phyloP scores from a whole-genome alignment of 2,888 invertebrate genomes.

The Pristionchus entomophagus region DNA sequence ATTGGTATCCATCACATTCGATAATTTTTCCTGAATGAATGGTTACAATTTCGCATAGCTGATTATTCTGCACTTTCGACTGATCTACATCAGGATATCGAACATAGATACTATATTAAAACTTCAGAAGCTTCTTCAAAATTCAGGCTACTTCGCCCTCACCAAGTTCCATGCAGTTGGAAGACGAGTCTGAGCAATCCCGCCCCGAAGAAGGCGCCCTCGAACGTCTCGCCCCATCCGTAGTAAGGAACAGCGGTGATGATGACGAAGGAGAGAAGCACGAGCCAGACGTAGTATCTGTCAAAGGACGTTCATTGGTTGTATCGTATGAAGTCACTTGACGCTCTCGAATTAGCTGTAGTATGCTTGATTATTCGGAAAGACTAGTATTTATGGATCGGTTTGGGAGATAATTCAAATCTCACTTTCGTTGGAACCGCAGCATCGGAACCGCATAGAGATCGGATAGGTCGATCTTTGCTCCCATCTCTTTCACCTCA shows the following conservation, averaged over 20 bases:
- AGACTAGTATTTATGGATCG: too few relatives aligned
- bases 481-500: constrained; percentile 76
- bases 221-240: constrained; percentile 86
- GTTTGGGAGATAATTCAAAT: neutral
- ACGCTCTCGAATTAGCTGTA: too few relatives aligned
- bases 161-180: constrained; percentile 91
- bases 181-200: constrained; percentile 87
- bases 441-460: constrained; percentile 85
- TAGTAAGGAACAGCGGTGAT: constrained; percentile 82
- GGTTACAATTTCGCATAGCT: too few relatives aligned
- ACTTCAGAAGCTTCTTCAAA: too few relatives aligned
- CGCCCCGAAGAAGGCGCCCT: constrained; percentile 88
- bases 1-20: too few relatives aligned
- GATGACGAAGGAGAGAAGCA: constrained; percentile 86
- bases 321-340: constrained; percentile 32
- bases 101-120: too few relatives aligned
- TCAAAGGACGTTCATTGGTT: too few relatives aligned
- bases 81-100: too few relatives aligned
- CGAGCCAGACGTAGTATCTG: constrained; percentile 85
- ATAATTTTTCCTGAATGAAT: too few relatives aligned
- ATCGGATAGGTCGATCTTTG: constrained; percentile 86
- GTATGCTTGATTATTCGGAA: too few relatives aligned
- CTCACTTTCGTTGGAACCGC: constrained; percentile 88
- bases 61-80: too few relatives aligned
- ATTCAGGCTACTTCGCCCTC: too few relatives aligned